Base-by-base conservation (phyloP, 2,113 vertebrate species). In the Antechinus stuartii region DNA sequence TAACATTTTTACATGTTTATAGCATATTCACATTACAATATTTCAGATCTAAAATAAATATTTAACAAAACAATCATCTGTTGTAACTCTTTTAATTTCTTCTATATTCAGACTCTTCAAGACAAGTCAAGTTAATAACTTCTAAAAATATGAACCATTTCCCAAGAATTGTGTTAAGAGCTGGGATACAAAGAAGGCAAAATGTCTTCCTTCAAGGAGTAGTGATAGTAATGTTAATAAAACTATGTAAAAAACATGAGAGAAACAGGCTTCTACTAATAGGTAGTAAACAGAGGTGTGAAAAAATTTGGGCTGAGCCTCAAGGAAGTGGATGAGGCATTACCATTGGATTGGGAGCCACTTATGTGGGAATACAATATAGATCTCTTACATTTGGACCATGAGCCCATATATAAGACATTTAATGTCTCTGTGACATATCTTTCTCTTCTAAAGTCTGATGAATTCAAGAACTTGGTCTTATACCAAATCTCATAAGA, bases 31-130 rank as follows among this genome's bases (percentile, higher is more conserved):
- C 9, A 61, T 26, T 35, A 22, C 53, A 90, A 49, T 3, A 2
- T 52, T 35, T 61, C 22, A 96, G 94, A 57, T 30, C 57, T 14
- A 42, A 84, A 93, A 89, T 93, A 94, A 91, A 54, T 56, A 91
- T 5, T 26, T 57, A 89, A 42, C 93, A 90, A 10, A 25, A 93
- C 25, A 84, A 12, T 2, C 0, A 6, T 61, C 76, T 92, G 91
- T 95, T 91, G 92, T 49, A 91, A 91, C 57, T 11, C 0, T 53
- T 25, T 46, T 92, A 92, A 90, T 90, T 14, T 8, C 57, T 90
- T 27, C 26, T 90, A 54, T 84, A 54, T 94, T 61, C 26, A 57
- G 95, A 92, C 68, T 7, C 30, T 19, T 22, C 30, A 54, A 90
- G 57, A 2, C 23, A 52, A 76, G 53, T n/a, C 16, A 76, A 76